Conservation (phyloP, 1,140 invertebrate genomes). For the Drosophila lowei region DNA sequence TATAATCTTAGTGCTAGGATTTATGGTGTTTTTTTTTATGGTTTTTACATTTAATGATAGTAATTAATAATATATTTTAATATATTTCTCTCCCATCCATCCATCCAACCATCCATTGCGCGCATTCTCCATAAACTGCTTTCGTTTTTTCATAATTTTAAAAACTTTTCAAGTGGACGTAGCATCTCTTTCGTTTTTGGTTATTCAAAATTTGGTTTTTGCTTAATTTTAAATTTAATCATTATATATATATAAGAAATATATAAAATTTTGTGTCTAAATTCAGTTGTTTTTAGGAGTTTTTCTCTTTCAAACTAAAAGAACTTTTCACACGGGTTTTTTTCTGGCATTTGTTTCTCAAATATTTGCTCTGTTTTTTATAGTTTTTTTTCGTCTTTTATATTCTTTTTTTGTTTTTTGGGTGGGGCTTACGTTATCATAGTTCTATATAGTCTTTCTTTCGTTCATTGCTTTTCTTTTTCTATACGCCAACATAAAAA, state of each 20-base stretch:
- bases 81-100: conserved; percentile 26
- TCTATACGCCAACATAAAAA: conserved; percentile 56
- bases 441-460: conserved; percentile 60
- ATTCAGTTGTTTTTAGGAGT: conserved; percentile 82
- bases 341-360: conserved; percentile 27
- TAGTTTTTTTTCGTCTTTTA: conserved; percentile 17
- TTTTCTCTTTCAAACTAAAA: conserved; percentile 57
- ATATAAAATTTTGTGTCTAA: conserved; percentile 80
- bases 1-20: conserved; percentile 63
- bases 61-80: conserved; percentile 57
- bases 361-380: conserved; percentile 39
- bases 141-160: conserved; percentile 46
- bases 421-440: conserved; percentile 75
- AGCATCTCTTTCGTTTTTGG: conserved; percentile 24
- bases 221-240: conserved; percentile 64
- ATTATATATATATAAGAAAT: conserved; percentile 65
- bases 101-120: conserved; percentile 2
- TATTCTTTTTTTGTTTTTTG: conserved; percentile 39
- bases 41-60: conserved; percentile 72
- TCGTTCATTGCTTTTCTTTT: conserved; percentile 42
- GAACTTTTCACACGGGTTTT: conserved; percentile 24
- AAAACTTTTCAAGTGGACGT: conserved; percentile 69
- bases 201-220: conserved; percentile 56
- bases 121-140: conserved; percentile 50
- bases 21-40: conserved; percentile 32